phyloP scores from a whole-genome alignment of 2,797 vertebrate genomes.

The Martes flavigula region DNA sequence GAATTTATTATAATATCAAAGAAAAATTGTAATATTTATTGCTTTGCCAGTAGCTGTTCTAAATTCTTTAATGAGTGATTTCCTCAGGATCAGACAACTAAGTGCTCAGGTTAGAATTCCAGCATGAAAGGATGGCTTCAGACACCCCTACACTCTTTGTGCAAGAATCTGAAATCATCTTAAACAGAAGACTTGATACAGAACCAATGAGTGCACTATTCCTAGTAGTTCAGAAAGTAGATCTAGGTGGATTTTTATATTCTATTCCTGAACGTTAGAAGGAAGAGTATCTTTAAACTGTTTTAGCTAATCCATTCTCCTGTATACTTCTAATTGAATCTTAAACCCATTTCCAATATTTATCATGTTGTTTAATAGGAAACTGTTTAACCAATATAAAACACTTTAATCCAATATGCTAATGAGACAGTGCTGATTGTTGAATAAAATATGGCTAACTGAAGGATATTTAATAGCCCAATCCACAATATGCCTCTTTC shows the following conservation, averaged over 20 bases:
- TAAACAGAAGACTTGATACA: not conserved
- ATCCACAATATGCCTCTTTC: not conserved
- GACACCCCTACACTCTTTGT: not conserved
- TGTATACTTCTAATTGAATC: not conserved
- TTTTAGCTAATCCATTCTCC: not conserved
- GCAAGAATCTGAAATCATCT: not conserved
- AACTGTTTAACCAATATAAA: not conserved
- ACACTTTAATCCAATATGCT: not conserved
- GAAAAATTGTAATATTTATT: constrained; percentile 21
- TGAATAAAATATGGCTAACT: not conserved
- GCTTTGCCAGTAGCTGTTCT: not conserved
- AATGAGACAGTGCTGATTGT: not conserved
- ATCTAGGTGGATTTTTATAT: not conserved
- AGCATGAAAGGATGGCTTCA: not conserved
- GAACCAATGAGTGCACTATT: not conserved
- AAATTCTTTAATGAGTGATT: not conserved
- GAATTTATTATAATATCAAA: constrained; percentile 18
- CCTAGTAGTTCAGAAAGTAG: not conserved
- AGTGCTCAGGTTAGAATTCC: not conserved
- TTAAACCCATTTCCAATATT: not conserved
- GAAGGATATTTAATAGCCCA: not conserved
- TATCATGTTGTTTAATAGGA: not conserved
- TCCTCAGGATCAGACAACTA: not conserved
- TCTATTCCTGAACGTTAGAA: not conserved
- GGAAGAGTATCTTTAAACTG: not conserved